Conservation (phyloP, 2,888 invertebrate genomes). For the Scaptomyza caliginosa region DNA sequence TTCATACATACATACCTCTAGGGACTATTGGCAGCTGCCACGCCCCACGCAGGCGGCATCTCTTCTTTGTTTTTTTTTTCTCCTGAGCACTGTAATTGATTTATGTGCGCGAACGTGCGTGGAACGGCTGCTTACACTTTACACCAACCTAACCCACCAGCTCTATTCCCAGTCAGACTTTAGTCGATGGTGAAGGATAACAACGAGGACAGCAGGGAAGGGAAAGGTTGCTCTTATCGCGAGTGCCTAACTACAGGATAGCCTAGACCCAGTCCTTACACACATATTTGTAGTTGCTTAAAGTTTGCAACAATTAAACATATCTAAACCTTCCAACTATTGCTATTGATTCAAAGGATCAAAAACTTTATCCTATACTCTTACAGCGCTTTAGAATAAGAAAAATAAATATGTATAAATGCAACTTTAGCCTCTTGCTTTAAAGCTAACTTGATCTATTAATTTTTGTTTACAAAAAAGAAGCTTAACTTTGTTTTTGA, state of each 20-base stretch:
- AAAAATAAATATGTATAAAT: too few relatives aligned
- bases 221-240: conserved; percentile 10
- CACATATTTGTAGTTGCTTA: neutral
- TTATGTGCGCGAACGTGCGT: conserved; percentile 74
- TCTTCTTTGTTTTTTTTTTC: neutral
- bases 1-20: conserved; percentile 4
- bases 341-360: too few relatives aligned
- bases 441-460: too few relatives aligned
- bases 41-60: conserved; percentile 19
- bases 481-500: neutral
- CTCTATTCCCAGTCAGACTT: neutral
- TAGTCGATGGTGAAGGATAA: neutral
- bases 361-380: too few relatives aligned
- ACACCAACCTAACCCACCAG: neutral
- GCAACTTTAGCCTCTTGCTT: too few relatives aligned
- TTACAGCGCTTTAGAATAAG: too few relatives aligned
- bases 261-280: neutral
- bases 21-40: conserved; percentile 38
- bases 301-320: neutral
- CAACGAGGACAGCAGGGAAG: neutral
- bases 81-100: conserved; percentile 69
- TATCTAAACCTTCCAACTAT: neutral
- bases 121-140: conserved; percentile 64
- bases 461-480: neutral
- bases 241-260: conserved; percentile 13